These are phyloP conservation scores for Caenorhabditis sulstoni DNA, from an alignment of 2,888 invertebrate genomes.

Conservation along the genomic window DNA sequence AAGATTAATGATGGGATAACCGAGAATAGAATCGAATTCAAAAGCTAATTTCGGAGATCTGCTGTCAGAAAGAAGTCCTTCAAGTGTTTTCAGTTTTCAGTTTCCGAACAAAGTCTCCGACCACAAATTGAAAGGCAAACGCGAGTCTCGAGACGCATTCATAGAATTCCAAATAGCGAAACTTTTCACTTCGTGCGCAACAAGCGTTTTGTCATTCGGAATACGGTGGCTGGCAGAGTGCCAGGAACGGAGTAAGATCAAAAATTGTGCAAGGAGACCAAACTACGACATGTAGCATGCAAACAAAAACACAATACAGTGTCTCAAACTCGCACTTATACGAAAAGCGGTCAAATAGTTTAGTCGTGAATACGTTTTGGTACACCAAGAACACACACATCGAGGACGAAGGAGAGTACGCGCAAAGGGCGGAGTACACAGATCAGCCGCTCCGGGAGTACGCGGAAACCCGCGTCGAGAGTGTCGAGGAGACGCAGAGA, in stretches of 20 bases:
- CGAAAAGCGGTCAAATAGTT: constrained; percentile 56
- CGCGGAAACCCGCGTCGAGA: constrained; percentile 16
- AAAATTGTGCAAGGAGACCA: constrained; percentile 24
- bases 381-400: constrained; percentile 46
- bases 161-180: constrained; percentile 19
- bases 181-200: too few relatives aligned
- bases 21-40: too few relatives aligned
- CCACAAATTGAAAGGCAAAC: not conserved
- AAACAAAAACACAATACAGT: constrained; percentile 53
- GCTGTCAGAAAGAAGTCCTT: too few relatives aligned
- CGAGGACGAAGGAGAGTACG: not conserved
- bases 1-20: too few relatives aligned
- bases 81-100: not conserved
- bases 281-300: constrained; percentile 39
- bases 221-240: constrained; percentile 1
- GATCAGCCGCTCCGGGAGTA: constrained; percentile 29
- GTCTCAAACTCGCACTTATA: constrained; percentile 57
- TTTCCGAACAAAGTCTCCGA: not conserved
- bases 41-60: too few relatives aligned
- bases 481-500: constrained; percentile 25
- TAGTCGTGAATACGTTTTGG: constrained; percentile 57
- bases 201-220: too few relatives aligned
- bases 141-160: constrained; percentile 5
- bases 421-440: constrained; percentile 44
- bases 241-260: constrained; percentile 18